These are phyloP conservation scores for Corynorhinus townsendii DNA, from an alignment of 2,113 vertebrate genomes.

Conservation along the genomic window DNA sequence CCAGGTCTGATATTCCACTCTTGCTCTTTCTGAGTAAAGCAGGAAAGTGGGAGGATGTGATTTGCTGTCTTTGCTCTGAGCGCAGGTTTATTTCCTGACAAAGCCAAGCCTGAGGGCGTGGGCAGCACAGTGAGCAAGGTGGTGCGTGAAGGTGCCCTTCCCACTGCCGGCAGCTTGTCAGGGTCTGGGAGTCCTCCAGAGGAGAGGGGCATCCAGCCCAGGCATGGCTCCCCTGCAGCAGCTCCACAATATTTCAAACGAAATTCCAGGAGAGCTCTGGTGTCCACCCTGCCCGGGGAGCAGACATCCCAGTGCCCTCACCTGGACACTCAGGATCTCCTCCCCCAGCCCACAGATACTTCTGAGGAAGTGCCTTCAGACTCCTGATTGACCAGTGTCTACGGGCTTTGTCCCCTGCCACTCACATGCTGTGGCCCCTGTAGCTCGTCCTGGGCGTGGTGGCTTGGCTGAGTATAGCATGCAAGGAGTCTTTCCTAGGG, in stretches of 20 bases:
- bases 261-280: conserved; percentile 13
- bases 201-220: background rate
- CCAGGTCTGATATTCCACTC: background rate
- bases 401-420: background rate
- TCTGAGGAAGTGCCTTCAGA: background rate
- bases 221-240: background rate
- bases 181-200: accelerated
- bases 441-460: too few species aligned
- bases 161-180: background rate
- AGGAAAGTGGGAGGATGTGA: conserved; percentile 48
- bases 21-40: background rate
- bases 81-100: conserved; percentile 52
- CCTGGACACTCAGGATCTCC: accelerated
- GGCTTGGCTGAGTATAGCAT: background rate
- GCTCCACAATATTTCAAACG: background rate
- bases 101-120: background rate
- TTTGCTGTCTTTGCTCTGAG: conserved; percentile 17
- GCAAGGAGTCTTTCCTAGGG: conserved; percentile 29
- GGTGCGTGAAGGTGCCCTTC: background rate
- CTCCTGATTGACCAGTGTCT: background rate
- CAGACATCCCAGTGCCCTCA: background rate
- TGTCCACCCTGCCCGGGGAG: background rate
- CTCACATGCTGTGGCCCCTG: too few species aligned
- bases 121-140: too few species aligned
- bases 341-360: background rate